Conservation (phyloP, 2,113 vertebrate species). For the Leptocoma aspasia region DNA sequence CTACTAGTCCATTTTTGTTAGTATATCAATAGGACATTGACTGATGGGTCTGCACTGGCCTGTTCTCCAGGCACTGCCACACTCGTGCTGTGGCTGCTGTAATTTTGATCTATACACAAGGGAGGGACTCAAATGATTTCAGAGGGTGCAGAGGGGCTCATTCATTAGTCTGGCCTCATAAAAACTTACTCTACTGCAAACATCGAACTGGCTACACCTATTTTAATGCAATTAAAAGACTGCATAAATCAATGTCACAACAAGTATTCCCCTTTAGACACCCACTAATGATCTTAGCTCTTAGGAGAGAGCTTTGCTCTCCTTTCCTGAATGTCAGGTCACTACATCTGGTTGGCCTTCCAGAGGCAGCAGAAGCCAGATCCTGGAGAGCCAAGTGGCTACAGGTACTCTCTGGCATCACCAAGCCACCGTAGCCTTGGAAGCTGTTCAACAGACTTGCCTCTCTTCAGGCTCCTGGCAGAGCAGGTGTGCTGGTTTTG, state of each 20-base stretch:
- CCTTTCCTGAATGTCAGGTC: not conserved
- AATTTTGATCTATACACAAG: not conserved
- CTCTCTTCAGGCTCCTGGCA: not conserved
- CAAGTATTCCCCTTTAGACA: not conserved
- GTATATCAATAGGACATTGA: conserved; percentile 8
- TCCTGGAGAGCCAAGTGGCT: not conserved
- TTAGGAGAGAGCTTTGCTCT: not conserved
- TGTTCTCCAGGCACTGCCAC: not conserved
- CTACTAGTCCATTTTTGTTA: not conserved
- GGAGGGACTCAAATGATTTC: not conserved
- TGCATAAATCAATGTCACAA: not conserved
- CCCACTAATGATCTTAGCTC: not conserved
- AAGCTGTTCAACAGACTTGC: not conserved
- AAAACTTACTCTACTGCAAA: conserved; percentile 10
- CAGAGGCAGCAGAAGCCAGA: not conserved
- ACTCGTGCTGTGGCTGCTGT: not conserved
- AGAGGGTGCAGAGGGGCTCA: not conserved
- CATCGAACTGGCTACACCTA: not conserved
- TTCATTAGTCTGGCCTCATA: conserved; percentile 7
- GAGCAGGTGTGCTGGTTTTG: not conserved
- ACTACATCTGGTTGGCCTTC: not conserved
- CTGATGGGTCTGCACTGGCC: not conserved
- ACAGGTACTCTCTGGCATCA: not conserved
- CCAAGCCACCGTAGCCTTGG: not conserved
- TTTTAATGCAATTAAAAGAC: conserved; percentile 12